phyloP scores from a whole-genome alignment of 2,888 invertebrate species.

The Lasioglossum lativentre region DNA sequence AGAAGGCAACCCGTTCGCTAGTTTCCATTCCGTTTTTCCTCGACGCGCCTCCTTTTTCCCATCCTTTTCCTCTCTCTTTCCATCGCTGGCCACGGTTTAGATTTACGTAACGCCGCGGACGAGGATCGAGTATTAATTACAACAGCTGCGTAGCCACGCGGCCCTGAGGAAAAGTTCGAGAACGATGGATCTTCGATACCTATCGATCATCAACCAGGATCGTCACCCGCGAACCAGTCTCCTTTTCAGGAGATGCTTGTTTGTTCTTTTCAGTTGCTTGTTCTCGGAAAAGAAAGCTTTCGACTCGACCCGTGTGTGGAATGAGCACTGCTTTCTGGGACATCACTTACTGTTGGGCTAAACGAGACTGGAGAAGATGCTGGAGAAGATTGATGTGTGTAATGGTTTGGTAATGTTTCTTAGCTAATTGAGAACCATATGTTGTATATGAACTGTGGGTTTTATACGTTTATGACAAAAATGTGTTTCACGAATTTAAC shows the following conservation, averaged over 20 bases:
- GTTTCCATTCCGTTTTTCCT: constrained; percentile 28
- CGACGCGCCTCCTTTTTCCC: background rate
- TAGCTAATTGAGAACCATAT: background rate
- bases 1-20: background rate
- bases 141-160: constrained; percentile 35
- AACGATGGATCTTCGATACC: constrained; percentile 26
- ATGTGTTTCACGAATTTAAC: no score
- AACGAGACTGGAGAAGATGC: background rate
- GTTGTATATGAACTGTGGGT: background rate
- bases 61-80: background rate
- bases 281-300: background rate
- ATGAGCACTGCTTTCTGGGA: background rate
- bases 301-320: background rate
- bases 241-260: background rate
- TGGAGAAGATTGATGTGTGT: no score
- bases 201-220: constrained; percentile 1
- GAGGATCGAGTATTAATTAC: constrained; percentile 56
- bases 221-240: background rate
- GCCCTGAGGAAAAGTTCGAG: constrained; percentile 30
- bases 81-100: constrained; percentile 9
- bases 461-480: background rate
- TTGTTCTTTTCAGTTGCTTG: background rate
- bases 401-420: background rate
- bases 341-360: background rate
- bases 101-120: constrained; percentile 44